A percentile compares a stretch with the other conserved stretches of the same genome.
These are phyloP conservation scores for Brachionus rubens DNA, from an alignment of 1,140 invertebrate species.

Conservation along the genomic window DNA sequence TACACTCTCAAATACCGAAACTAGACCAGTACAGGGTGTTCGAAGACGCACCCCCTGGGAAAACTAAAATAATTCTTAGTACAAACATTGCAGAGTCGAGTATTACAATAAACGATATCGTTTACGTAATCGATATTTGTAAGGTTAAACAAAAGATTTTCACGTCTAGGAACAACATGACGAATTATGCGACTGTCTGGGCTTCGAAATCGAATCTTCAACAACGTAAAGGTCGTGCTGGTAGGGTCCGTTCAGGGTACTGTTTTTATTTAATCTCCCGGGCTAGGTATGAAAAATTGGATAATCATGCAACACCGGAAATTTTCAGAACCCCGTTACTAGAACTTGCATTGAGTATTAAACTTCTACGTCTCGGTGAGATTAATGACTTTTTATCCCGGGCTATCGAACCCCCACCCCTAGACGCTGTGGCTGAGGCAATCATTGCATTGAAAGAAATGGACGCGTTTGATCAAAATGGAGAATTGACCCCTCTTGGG, in stretches of 20 bases:
- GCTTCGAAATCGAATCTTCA: slow-evolving; percentile 66
- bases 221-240: slow-evolving; percentile 69
- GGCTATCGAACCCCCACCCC: slow-evolving; percentile 63
- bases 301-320: slow-evolving; percentile 66
- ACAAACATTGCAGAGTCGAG: slow-evolving; percentile 64
- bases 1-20: slow-evolving; percentile 29
- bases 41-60: slow-evolving; percentile 46
- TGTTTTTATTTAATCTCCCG: slow-evolving; percentile 71
- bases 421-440: slow-evolving; percentile 63
- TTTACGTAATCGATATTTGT: slow-evolving; percentile 60
- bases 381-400: slow-evolving; percentile 60
- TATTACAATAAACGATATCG: slow-evolving; percentile 62
- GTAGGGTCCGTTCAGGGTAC: slow-evolving; percentile 71
- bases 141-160: slow-evolving; percentile 54
- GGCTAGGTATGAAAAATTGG: slow-evolving; percentile 54
- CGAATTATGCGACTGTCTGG: slow-evolving; percentile 62
- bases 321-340: slow-evolving; percentile 92
- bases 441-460: slow-evolving; percentile 57
- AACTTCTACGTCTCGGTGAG: slow-evolving; percentile 55
- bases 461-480: slow-evolving; percentile 61
- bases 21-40: slow-evolving; percentile 45
- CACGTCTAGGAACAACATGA: slow-evolving; percentile 61
- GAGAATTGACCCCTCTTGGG: slow-evolving; percentile 62
- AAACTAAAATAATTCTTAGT: slow-evolving; percentile 60
- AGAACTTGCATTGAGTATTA: slow-evolving; percentile 66